Conservation (phyloP, 2,797 vertebrate genomes). For the Acrossocheilus wenchowensis region DNA sequence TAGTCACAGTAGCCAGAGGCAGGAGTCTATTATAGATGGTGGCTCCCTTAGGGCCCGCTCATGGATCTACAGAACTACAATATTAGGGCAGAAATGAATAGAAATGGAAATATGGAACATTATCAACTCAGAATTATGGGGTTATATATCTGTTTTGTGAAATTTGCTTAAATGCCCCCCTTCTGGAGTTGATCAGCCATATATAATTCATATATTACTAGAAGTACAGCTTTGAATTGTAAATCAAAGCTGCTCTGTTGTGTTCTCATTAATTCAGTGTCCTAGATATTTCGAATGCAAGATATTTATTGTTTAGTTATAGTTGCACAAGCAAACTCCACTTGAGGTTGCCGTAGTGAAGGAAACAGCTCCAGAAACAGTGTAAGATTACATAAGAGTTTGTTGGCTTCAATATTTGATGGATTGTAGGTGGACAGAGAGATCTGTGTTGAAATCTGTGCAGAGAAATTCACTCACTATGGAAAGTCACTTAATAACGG, state of each 20-base stretch:
- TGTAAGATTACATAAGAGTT: conserved; percentile 21
- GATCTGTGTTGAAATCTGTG: not conserved
- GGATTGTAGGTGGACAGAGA: not conserved
- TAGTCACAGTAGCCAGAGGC: conserved; percentile 54
- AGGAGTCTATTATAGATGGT: conserved; percentile 54
- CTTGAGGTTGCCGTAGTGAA: not conserved
- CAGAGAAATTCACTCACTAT: not conserved
- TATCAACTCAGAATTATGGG: not conserved
- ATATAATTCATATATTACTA: conserved; percentile 13
- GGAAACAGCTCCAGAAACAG: not conserved
- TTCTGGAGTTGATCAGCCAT: not conserved
- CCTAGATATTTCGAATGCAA: conserved; percentile 9
- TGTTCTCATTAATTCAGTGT: not conserved
- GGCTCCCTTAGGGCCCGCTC: conserved; percentile 33
- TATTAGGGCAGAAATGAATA: conserved; percentile 40
- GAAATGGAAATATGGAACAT: conserved; percentile 27
- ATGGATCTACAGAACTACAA: conserved; percentile 17
- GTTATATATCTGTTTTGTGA: conserved; percentile 10
- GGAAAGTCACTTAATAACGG: not conserved
- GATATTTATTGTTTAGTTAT: conserved; percentile 7
- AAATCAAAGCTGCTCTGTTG: not conserved
- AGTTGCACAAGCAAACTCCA: not conserved
- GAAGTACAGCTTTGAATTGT: not conserved
- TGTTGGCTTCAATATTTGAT: conserved; percentile 1
- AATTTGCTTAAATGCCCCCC: not conserved